Conservation (phyloP, 2,888 invertebrate genomes). For the Tetranychus piercei region DNA sequence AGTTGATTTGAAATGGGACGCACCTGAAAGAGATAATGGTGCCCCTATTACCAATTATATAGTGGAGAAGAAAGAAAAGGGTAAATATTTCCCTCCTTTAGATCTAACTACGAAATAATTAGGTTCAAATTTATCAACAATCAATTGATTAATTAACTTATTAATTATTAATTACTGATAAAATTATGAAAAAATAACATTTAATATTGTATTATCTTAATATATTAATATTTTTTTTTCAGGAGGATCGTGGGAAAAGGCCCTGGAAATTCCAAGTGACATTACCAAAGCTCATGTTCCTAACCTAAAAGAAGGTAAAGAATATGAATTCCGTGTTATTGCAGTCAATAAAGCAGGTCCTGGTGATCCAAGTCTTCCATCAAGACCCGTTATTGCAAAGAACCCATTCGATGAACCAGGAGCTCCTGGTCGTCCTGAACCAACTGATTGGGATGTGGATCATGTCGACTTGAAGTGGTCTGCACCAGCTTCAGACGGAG, state of each 20-base stretch:
- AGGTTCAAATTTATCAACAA: too few relatives aligned
- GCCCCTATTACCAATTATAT: slow-evolving; percentile 70
- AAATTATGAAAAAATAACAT: too few relatives aligned
- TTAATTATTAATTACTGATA: too few relatives aligned
- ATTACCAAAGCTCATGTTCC: slow-evolving; percentile 75
- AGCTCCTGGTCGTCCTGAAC: slow-evolving; percentile 36
- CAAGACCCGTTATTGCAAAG: slow-evolving; percentile 68
- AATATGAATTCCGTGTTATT: slow-evolving; percentile 87
- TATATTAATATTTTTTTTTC: not conserved
- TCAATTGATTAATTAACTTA: too few relatives aligned
- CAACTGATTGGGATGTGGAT: slow-evolving; percentile 38
- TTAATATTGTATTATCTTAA: too few relatives aligned
- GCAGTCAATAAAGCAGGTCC: slow-evolving; percentile 88
- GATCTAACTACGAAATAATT: too few relatives aligned
- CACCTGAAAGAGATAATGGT: slow-evolving; percentile 75
- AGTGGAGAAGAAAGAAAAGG: slow-evolving; percentile 82
- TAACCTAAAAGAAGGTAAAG: slow-evolving; percentile 75
- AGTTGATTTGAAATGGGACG: slow-evolving; percentile 77
- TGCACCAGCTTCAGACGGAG: slow-evolving; percentile 38
- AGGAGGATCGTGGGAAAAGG: slow-evolving; percentile 55
- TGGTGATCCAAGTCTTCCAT: slow-evolving; percentile 66
- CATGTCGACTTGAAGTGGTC: slow-evolving; percentile 38
- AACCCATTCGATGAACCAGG: slow-evolving; percentile 74
- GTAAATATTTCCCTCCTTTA: slow-evolving; percentile 51
- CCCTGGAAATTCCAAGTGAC: slow-evolving; percentile 71